Percentiles rank a stretch among this genome's conserved stretches.
Evolutionary conservation across 2,797 vertebrate genomes (phyloP).

Genomic region (Craterocephalus amniculus): DNA sequence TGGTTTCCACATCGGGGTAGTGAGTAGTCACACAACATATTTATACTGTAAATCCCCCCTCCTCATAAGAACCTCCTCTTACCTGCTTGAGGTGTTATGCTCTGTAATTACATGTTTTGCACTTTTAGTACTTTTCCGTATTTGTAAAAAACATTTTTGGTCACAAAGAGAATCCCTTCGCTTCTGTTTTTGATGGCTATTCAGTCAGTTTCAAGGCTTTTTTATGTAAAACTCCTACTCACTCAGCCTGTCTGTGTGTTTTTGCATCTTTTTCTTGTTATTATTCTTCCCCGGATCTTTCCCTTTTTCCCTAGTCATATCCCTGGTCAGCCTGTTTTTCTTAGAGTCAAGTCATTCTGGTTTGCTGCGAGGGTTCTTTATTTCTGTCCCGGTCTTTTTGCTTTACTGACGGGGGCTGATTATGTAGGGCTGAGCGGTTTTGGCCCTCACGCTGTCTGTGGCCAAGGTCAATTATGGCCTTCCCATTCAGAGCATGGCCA

Average conservation of each 20-base stretch:
- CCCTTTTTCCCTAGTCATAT: constrained; percentile 9
- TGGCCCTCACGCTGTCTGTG: constrained; percentile 69
- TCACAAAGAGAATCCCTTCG: constrained; percentile 24
- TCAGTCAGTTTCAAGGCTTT: constrained; percentile 23
- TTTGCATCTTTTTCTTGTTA: constrained; percentile 15
- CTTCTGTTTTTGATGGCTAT: constrained; percentile 36
- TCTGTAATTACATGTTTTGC: constrained; percentile 23
- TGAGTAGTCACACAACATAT: constrained; percentile 71
- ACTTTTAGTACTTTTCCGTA: not conserved
- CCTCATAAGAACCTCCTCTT: constrained; percentile 30
- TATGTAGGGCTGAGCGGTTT: constrained; percentile 75
- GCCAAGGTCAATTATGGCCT: constrained; percentile 84
- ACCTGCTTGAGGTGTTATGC: constrained; percentile 48
- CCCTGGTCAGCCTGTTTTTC: not conserved
- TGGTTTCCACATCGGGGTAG: constrained; percentile 62
- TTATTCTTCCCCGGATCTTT: constrained; percentile 14
- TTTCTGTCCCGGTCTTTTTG: constrained; percentile 47
- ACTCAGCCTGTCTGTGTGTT: constrained; percentile 48
- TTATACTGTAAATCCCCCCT: constrained; percentile 48
- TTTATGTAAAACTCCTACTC: constrained; percentile 36
- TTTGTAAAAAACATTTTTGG: constrained; percentile 31
- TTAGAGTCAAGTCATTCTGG: constrained; percentile 5
- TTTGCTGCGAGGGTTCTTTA: constrained; percentile 34
- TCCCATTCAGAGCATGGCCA: constrained; percentile 73
- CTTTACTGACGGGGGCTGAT: constrained; percentile 69